phyloP scores from a whole-genome alignment of 2,888 invertebrate genomes.

The Cheilosia pagana region DNA sequence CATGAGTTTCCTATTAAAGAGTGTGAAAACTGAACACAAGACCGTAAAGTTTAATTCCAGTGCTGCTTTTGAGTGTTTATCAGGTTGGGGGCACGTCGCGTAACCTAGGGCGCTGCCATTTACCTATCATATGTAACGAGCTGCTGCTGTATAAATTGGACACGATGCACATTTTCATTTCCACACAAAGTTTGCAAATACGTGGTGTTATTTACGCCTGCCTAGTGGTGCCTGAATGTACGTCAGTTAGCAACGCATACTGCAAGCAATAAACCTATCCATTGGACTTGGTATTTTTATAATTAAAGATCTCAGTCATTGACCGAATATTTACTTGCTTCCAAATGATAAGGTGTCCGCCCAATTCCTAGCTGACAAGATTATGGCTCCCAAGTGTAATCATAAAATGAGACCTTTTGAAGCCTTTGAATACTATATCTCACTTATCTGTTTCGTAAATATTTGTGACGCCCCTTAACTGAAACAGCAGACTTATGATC shows the following conservation, averaged over 20 bases:
- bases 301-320: no score
- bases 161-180: neutral
- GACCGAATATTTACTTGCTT: no score
- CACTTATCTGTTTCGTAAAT: no score
- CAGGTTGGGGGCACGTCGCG: neutral
- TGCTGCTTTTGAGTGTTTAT: neutral
- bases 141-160: neutral
- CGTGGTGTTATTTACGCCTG: neutral
- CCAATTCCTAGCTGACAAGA: no score
- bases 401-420: no score
- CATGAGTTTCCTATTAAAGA: constrained; percentile 11
- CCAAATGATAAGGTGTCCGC: no score
- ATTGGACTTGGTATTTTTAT: neutral
- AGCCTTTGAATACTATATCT: no score
- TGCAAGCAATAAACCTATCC: neutral
- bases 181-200: neutral
- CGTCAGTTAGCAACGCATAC: neutral
- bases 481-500: no score
- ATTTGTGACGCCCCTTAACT: no score
- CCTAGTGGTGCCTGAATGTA: neutral
- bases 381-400: no score
- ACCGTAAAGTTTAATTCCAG: neutral
- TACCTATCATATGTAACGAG: neutral
- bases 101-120: neutral
- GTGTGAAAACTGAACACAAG: constrained; percentile 8